Evolutionary conservation across 2,888 invertebrate genomes (phyloP).

Genomic region (Dryobota labecula): DNA sequence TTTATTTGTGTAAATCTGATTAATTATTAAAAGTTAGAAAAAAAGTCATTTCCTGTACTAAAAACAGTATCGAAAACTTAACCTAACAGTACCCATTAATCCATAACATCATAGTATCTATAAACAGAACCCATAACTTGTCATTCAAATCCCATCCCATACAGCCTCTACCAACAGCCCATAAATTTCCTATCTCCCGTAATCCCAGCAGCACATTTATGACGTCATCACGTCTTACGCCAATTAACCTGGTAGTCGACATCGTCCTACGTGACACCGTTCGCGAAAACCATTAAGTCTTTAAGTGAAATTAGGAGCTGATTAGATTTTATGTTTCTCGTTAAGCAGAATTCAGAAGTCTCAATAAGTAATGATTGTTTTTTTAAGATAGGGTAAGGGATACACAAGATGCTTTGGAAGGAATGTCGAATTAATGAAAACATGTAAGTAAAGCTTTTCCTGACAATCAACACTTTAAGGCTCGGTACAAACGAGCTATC

Average conservation of each 20-base stretch:
- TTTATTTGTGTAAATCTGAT: no score
- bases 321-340: constrained; percentile 47
- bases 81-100: neutral
- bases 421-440: neutral
- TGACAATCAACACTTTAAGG: neutral
- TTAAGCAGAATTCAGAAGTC: constrained; percentile 23
- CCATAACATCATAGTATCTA: neutral
- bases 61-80: neutral
- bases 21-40: no score
- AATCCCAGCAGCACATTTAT: constrained; percentile 49
- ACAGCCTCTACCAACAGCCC: constrained; percentile 19
- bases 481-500: no score
- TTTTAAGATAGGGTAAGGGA: neutral
- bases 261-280: constrained; percentile 32
- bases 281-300: constrained; percentile 50
- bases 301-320: constrained; percentile 47
- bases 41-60: neutral
- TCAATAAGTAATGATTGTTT: constrained; percentile 2
- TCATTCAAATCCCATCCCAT: constrained; percentile 29
- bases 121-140: constrained; percentile 32
- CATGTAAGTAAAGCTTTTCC: neutral
- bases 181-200: constrained; percentile 41
- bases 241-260: constrained; percentile 49
- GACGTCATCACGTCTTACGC: constrained; percentile 46
- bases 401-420: no score